Evolutionary conservation across 2,888 invertebrate species (phyloP).

Genomic region (Poecilus cupreus): DNA sequence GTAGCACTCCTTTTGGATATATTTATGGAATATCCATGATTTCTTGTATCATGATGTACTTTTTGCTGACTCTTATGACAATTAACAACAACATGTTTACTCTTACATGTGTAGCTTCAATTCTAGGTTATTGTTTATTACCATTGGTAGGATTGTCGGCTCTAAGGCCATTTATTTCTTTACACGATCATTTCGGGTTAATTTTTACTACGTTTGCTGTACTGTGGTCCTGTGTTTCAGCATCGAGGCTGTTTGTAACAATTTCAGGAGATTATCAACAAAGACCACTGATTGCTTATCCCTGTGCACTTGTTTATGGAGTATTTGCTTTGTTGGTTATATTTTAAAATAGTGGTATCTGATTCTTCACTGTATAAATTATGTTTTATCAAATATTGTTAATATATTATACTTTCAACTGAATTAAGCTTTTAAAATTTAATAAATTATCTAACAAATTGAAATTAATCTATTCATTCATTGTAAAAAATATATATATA

Average conservation of each 20-base stretch:
- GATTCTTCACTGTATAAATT: not conserved
- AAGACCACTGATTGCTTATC: constrained; percentile 91
- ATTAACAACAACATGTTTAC: constrained; percentile 81
- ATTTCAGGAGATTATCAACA: constrained; percentile 92
- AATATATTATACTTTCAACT: not conserved
- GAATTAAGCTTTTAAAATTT: constrained; percentile 15
- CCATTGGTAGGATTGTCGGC: constrained; percentile 93
- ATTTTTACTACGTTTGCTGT: constrained; percentile 81
- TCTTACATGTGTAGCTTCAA: constrained; percentile 86
- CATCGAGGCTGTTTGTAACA: constrained; percentile 93
- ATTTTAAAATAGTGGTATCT: constrained; percentile 76
- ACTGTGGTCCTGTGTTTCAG: constrained; percentile 93
- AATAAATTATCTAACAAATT: constrained; percentile 20
- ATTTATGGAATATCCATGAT: constrained; percentile 94
- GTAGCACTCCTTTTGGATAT: constrained; percentile 92
- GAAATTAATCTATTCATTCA: too few relatives aligned
- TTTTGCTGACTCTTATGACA: constrained; percentile 88
- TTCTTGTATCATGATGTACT: constrained; percentile 93
- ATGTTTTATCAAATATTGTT: not conserved
- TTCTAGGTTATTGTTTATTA: constrained; percentile 93
- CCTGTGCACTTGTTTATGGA: constrained; percentile 93
- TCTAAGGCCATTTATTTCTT: constrained; percentile 83
- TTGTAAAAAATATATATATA: too few relatives aligned
- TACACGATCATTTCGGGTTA: constrained; percentile 84
- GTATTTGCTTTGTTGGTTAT: constrained; percentile 94